These are phyloP conservation scores for Fissipunctia ypsillon DNA, from an alignment of 2,888 invertebrate genomes.

Conservation along the genomic window DNA sequence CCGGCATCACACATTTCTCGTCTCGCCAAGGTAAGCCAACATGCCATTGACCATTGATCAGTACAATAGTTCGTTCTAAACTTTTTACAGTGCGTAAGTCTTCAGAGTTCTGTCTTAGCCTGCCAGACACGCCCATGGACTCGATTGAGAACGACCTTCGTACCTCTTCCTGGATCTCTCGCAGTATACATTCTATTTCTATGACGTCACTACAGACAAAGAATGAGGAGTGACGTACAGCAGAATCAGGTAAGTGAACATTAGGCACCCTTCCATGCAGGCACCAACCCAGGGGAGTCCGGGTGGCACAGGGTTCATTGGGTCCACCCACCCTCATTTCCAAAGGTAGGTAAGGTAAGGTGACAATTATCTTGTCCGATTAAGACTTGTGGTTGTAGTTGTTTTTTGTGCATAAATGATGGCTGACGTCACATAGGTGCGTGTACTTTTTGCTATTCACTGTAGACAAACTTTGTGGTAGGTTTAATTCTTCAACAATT, in stretches of 20 bases:
- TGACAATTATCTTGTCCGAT: not conserved
- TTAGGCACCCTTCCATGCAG: not conserved
- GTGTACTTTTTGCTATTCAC: too few species aligned
- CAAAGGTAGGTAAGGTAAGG: not conserved
- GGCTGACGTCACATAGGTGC: not conserved
- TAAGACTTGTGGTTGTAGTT: constrained; percentile 4
- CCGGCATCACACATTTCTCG: not conserved
- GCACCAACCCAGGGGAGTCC: not conserved
- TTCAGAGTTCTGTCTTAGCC: not conserved
- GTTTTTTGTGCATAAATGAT: not conserved
- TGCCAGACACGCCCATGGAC: not conserved
- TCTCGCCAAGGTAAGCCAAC: not conserved
- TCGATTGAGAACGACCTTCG: not conserved
- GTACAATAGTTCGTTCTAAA: not conserved
- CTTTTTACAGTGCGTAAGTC: not conserved
- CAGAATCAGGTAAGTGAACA: not conserved
- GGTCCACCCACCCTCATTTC: not conserved
- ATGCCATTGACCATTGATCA: not conserved
- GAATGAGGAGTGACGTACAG: not conserved
- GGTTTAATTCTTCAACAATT: not conserved
- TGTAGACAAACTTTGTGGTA: not conserved
- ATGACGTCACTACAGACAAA: not conserved
- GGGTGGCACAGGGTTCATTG: not conserved
- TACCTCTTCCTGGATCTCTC: not conserved
- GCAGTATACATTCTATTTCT: not conserved